Conservation (phyloP, 2,797 vertebrate genomes). For the Catostomus latipinnis region DNA sequence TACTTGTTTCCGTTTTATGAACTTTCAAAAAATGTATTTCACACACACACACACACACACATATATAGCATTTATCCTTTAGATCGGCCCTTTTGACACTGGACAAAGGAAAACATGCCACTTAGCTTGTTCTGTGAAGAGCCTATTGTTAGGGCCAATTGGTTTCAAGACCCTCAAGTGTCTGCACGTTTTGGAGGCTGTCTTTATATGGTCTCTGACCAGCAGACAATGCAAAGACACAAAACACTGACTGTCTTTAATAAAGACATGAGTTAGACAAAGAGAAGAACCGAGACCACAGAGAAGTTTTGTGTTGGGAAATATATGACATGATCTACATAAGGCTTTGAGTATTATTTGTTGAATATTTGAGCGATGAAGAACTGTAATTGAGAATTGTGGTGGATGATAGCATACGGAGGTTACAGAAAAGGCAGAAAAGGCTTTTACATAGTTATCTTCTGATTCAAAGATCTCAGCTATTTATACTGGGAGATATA, state of each 20-base stretch:
- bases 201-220: neutral
- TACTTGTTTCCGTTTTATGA: neutral
- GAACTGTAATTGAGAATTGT: neutral
- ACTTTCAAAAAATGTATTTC: neutral
- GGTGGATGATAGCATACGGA: neutral
- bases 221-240: conserved; percentile 66
- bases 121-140: conserved; percentile 77
- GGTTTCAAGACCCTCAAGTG: conserved; percentile 67
- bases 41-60: conserved; percentile 5
- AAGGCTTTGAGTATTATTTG: neutral
- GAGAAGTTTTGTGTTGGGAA: conserved; percentile 4
- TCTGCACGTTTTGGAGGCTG: conserved; percentile 53
- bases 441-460: too few relatives aligned
- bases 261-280: conserved; percentile 15
- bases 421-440: too few relatives aligned
- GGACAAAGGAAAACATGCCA: conserved; percentile 75
- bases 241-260: conserved; percentile 26
- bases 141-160: conserved; percentile 70
- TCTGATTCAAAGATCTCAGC: too few relatives aligned
- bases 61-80: neutral
- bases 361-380: neutral
- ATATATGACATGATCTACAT: neutral
- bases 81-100: conserved; percentile 48
- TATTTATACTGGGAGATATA: too few relatives aligned
- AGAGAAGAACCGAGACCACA: neutral